Conservation (phyloP, 2,113 vertebrate genomes). For the Apteryx owenii region DNA sequence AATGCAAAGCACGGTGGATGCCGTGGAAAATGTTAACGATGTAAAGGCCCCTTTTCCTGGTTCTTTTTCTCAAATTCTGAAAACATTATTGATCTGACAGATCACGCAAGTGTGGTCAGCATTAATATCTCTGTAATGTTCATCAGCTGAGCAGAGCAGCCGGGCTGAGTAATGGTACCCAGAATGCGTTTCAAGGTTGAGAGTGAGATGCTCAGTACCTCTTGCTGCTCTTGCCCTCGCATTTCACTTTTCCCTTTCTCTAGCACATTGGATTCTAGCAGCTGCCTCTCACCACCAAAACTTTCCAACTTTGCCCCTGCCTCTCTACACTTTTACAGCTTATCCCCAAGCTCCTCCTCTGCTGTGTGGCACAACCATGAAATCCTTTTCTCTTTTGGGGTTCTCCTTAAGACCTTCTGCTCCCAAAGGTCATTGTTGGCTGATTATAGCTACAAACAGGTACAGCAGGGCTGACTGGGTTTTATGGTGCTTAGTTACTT, state of each 20-base stretch:
- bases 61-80: slow-evolving; percentile 28
- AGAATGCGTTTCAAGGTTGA: not conserved
- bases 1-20: not conserved
- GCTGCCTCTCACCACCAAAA: not conserved
- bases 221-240: not conserved
- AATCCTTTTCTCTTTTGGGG: not conserved
- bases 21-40: not conserved
- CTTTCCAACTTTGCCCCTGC: not conserved
- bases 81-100: not conserved
- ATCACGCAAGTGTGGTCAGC: not conserved
- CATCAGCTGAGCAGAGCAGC: not conserved
- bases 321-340: not conserved
- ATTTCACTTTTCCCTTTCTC: not conserved
- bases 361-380: not conserved
- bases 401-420: not conserved
- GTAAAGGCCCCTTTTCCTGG: not conserved
- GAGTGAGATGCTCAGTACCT: not conserved
- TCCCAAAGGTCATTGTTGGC: not conserved
- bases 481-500: not conserved
- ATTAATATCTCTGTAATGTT: not conserved
- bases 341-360: not conserved
- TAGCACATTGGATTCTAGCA: not conserved
- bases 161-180: not conserved
- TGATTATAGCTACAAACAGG: not conserved
- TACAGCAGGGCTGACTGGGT: not conserved